These are phyloP conservation scores for Merodon equestris DNA, from an alignment of 2,888 invertebrate genomes.

Conservation along the genomic window DNA sequence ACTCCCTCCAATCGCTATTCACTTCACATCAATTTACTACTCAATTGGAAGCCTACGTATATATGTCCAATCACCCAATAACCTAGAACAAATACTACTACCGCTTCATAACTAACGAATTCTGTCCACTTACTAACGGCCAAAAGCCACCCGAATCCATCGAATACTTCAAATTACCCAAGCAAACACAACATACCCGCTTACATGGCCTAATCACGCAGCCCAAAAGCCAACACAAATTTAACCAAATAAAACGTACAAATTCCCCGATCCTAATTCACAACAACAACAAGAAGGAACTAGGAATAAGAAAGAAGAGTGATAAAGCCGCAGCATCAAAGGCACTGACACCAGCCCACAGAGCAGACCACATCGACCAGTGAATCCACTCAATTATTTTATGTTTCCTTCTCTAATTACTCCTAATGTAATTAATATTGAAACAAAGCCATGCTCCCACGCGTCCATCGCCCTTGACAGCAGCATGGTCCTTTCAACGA, in stretches of 20 bases:
- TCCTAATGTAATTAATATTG: slow-evolving; percentile 52
- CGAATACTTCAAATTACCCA: no score
- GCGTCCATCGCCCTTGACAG: neutral
- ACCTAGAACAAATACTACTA: no score
- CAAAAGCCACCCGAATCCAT: no score
- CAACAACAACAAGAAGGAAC: slow-evolving; percentile 14
- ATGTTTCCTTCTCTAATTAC: slow-evolving; percentile 37
- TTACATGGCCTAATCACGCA: no score
- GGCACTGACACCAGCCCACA: neutral
- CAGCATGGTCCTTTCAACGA: neutral
- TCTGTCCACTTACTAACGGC: no score
- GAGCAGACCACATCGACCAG: neutral
- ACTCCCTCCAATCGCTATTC: no score
- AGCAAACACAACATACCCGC: no score
- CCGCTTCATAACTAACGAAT: no score
- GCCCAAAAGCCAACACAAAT: slow-evolving; percentile 6
- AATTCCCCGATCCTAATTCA: slow-evolving; percentile 19
- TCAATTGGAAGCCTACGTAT: no score
- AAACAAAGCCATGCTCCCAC: slow-evolving; percentile 28
- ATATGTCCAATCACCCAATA: no score
- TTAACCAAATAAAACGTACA: neutral
- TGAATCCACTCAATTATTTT: slow-evolving; percentile 15
- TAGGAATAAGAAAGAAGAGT: slow-evolving; percentile 9
- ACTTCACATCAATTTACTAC: no score
- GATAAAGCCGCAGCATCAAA: slow-evolving; percentile 21